Base-by-base conservation (phyloP, 1,140 invertebrate genomes). In the Lasaia peninsularis region DNA sequence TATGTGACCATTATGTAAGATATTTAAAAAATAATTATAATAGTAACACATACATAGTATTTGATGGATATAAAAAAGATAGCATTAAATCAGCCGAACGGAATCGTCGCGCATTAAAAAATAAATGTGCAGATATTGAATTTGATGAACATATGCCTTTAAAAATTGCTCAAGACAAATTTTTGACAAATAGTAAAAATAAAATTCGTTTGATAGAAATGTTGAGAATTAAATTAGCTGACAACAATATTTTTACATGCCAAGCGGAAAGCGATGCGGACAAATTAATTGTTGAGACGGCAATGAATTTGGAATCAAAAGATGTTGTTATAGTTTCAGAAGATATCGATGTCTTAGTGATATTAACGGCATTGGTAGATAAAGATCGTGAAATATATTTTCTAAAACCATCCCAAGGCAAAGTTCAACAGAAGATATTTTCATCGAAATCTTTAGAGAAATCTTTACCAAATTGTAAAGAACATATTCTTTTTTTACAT, bases 11-110 rank as follows among this genome's bases (percentile, higher is more conserved):
- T 53, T 72, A 75, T 63, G 60, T 76, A 10, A 67, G 63, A 65
- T 75, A 74, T 66, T 35, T 74, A 59, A 20, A 60, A 34, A 78
- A 75, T 49, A 67, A 77, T 71, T 73, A 75, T 66, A 20, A 35
- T 20, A 48, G 31, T 24, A 73, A 73, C 55, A 56, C 50, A 11
- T 71, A 68, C 55, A 56, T 75, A 0, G 63, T 73, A 65, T 77
- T 75, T 67, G 65, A 71, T 64, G 70, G 69, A n/a, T 76, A 74
- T 58, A 54, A 69, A 35, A 67, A 62, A 54, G 28, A 52, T 28
- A 52, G 61, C 28, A 74, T 51, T 49, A 70, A 74, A 72, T 60
- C 64, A 53, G 37, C 37, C 8, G 59, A 61, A 58, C 14, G 56
- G 12, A 52, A 52, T 44, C 50, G 55, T 57, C 50, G 55, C 34